Base-by-base conservation (phyloP, 2,113 vertebrate species). In the Phocoena sinus region DNA sequence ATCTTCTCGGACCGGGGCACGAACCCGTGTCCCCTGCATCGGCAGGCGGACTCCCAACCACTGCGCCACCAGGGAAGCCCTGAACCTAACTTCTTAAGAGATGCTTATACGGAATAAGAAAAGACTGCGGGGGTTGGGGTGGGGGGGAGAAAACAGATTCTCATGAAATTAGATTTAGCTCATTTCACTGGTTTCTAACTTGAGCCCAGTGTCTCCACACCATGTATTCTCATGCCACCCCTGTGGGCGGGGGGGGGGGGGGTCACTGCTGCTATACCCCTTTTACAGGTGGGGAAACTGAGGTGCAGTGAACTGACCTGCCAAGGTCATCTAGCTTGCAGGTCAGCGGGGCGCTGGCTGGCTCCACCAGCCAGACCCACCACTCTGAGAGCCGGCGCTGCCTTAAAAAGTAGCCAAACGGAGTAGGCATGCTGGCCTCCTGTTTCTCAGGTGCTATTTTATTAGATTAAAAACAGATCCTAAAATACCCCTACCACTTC, bases 381-480 rank as follows among this genome's bases (percentile, higher is more conserved):
- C 31, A 71, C 7, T 50, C 68, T 31, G 58, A 83, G 4, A 71
- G 28, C 25, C 36, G 8, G 12, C 31, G 33, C n/a, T 10, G 63
- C 53, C 83, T 56, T 76, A 20, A 95, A 95, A 80, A 74, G 76
- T 13, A 86, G 70, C 65, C 38, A 38, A 25, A 41, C 4, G 4
- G 53, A 67, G 36, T 9, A 33, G 65, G 38, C 5, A 3, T 0
- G 1, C 38, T 53, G 50, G 84, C 10, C 36, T 93, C 23, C 67
- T 80, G 11, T 81, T 95, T 95, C 82, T 95, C 38, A 95, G 53
- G 31, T 58, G 0, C 87, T 96, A 67, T 87, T 90, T 96, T 65
- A 41, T 95, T 91, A 33, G 71, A 50, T 87, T 96, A 91, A 70
- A 97, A 97, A 87, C 28, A 86, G 94, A 79, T 20, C 36, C 36